Evolutionary conservation across 2,797 vertebrate species (phyloP).

Genomic region (Bradypodion ventrale): DNA sequence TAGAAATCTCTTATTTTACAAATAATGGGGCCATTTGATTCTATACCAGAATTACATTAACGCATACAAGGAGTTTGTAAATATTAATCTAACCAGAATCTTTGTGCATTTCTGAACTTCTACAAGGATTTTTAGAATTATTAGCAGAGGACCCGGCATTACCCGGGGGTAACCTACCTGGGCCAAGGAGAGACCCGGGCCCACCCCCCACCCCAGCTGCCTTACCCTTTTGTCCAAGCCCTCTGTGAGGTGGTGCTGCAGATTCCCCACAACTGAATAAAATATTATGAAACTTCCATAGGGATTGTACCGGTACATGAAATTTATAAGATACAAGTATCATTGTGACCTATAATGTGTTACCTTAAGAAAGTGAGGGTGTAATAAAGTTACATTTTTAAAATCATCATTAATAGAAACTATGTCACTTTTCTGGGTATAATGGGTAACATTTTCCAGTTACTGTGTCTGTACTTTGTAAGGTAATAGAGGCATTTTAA

Average conservation of each 20-base stretch:
- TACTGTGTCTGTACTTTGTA: background rate
- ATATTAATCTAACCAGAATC: background rate
- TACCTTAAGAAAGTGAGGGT: background rate
- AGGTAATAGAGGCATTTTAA: background rate
- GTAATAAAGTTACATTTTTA: background rate
- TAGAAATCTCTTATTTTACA: conserved; percentile 31
- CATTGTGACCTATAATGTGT: background rate
- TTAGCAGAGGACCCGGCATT: too few species aligned
- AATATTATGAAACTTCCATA: background rate
- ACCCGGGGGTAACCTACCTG: too few species aligned
- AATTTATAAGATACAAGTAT: background rate
- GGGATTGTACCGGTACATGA: background rate
- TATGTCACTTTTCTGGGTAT: background rate
- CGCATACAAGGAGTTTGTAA: conserved; percentile 10
- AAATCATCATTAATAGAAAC: background rate
- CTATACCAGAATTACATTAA: background rate
- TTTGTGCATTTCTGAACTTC: conserved; percentile 20
- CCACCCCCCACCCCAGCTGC: too few species aligned
- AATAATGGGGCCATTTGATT: conserved; percentile 27
- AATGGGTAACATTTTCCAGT: background rate
- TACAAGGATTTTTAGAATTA: too few species aligned
- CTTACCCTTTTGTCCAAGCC: too few species aligned
- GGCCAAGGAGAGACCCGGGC: too few species aligned
- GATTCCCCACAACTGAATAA: background rate
- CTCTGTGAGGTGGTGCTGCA: background rate